Base-by-base conservation (phyloP, 2,797 vertebrate species). In the Acanthurus leucopareius region DNA sequence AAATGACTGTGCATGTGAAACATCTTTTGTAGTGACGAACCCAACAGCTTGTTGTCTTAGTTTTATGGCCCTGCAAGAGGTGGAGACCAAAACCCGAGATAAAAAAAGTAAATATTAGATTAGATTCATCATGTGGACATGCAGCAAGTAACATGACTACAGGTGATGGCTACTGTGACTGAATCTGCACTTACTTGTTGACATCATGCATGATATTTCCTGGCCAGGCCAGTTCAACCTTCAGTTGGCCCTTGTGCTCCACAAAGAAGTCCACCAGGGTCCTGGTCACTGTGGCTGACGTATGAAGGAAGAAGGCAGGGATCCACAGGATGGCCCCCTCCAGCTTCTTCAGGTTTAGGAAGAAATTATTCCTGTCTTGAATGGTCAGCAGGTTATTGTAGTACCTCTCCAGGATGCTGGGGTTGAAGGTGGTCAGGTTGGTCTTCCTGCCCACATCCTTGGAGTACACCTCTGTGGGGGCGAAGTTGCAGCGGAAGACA, bases 321-420 rank as follows among this genome's bases (percentile, higher is more conserved):
- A 99, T 99, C 98, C 98, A 99, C 64, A 99, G 95, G 76, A 99
- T 97, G 88, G 97, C 98, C 56, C 97, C 96, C 1, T 99, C 98
- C 0, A 99, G 96, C 93, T 99, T 99, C 90, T 99, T 98, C 86
- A 99, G 89, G 85, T 97, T 98, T 44, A 99, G 94, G 80, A 98
- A 99, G 94, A 99, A 99, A 86, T 99, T 99, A 92, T 99, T 99
- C 82, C 98, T 95, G 89, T 99, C 98, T 85, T 99, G 98, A 82
- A 99, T 98, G 91, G 98, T 99, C 89, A 99, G 83, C 59, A 99
- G 96, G 73, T 99, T 99, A 92, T 99, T 99, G 95, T 99, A 99
- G 89, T 99, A 99, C 88, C 97, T 97, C 84, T 99, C 98, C 89
- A 99, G 93, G 87, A 99, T 99, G 92, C 98, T 99, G 72, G 98